These are phyloP conservation scores for Sphaerophoria taeniata DNA, from an alignment of 2,888 invertebrate species.

Conservation along the genomic window DNA sequence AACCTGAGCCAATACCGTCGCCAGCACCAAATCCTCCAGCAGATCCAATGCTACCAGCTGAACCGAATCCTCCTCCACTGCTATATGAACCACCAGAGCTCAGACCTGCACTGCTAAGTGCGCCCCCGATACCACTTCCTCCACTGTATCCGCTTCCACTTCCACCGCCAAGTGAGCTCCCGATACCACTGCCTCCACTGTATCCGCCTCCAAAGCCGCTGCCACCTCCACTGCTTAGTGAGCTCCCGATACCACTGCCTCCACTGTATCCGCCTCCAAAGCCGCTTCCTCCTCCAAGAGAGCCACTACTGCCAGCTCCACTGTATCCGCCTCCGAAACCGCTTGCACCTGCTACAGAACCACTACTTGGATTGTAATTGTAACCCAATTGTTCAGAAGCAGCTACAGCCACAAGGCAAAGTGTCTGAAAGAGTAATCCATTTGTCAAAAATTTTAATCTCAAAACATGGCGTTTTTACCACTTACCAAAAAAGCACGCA, in stretches of 20 bases:
- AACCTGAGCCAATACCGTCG: constrained; percentile 16
- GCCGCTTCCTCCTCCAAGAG: not conserved
- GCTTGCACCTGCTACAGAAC: not conserved
- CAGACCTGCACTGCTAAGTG: constrained; percentile 1
- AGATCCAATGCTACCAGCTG: no score
- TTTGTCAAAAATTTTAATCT: not conserved
- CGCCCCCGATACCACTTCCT: not conserved
- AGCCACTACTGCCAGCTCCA: not conserved
- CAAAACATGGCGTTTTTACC: not conserved
- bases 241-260: not conserved
- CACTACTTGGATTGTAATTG: constrained; percentile 16
- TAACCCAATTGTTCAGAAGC: constrained; percentile 18
- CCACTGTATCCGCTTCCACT: not conserved
- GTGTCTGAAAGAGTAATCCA: constrained; percentile 9
- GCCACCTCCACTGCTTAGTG: not conserved
- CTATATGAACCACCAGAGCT: constrained; percentile 1
- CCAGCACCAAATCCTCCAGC: constrained; percentile 23
- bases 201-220: not conserved
- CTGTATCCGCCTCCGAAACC: constrained; percentile 2
- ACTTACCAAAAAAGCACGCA: constrained; percentile 35
- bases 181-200: not conserved
- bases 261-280: constrained; percentile 3
- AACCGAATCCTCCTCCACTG: not conserved
- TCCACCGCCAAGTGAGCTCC: not conserved
- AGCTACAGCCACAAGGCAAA: constrained; percentile 18